Base-by-base conservation (phyloP, 2,888 invertebrate genomes). In the Quadriops clusia region DNA sequence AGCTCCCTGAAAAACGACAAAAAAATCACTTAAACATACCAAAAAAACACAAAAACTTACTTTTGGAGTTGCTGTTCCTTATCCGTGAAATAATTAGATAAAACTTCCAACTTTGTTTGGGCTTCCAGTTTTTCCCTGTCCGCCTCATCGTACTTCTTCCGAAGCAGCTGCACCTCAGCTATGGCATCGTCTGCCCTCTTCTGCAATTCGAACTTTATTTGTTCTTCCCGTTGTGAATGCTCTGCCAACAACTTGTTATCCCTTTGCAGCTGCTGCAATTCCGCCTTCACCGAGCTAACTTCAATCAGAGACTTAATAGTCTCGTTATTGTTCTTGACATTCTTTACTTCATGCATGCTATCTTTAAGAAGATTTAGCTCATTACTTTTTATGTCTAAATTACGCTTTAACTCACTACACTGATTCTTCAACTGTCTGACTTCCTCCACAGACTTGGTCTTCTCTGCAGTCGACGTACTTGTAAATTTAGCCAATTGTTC, bases 1-100 rank as follows among this genome's bases (percentile, higher is more conserved):
- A 85, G 60, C 60, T 89, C 86, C 53, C 86, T 86, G 52, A 22
- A 64, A 58, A 41, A 39, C 36, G 41, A 38, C 38, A 38, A 30
- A 32, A 34, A 25, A 28, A 10, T 9, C 9, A 28, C 4, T 25
- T 22, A 28, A 28, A 34, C 24, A 30, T 36, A 28, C 7, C 23
- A 30, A 23, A 35, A 17, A 17, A 22, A 36, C 18, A 37, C 16
- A 18, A 33, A 32, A 10, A 65, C 66, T 64, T 68, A 89, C 83
- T 86, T 89, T 62, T 89, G 76, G 26, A 90, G 65, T 58, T 89
- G 82, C 8, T 77, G 70, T 59, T 91, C 91, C 46, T 85, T 80
- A 41, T 91, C 87, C 50, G 89, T 85, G 63, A 91, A 91, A 58
- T 90, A 91, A 51, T 78, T 80, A 1, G 84, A 80, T 21, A 93